A percentile compares a stretch with the other conserved stretches of the same genome.
Conservation (phyloP, 2,797 vertebrate genomes). For the Moxostoma hubbsi region DNA sequence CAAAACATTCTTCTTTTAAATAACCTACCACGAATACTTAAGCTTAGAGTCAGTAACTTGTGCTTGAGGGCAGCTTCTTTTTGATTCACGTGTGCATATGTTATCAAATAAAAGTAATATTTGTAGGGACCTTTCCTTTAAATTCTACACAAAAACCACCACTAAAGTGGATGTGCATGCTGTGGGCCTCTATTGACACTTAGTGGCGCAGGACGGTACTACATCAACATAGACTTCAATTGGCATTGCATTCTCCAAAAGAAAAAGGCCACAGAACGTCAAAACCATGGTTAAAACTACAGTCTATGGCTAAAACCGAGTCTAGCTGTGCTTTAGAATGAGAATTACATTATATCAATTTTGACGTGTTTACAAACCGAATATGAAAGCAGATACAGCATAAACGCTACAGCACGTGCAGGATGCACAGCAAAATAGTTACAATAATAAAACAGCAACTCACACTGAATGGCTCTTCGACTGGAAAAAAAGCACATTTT, state of each 20-base stretch:
- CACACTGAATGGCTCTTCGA: neutral
- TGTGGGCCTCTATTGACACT: slow-evolving; percentile 75
- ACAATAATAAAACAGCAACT: neutral
- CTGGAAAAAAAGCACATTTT: neutral
- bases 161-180: slow-evolving; percentile 28
- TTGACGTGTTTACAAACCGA: neutral
- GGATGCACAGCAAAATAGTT: neutral
- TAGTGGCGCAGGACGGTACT: slow-evolving; percentile 61
- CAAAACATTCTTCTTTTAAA: slow-evolving; percentile 24
- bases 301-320: too few relatives aligned
- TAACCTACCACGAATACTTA: slow-evolving; percentile 27
- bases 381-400: neutral
- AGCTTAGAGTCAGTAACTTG: slow-evolving; percentile 17
- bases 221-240: neutral
- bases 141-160: slow-evolving; percentile 46
- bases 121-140: slow-evolving; percentile 45
- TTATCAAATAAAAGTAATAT: slow-evolving; percentile 56
- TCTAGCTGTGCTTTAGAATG: too few relatives aligned
- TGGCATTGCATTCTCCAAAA: neutral
- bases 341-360: neutral
- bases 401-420: neutral
- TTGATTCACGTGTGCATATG: slow-evolving; percentile 44
- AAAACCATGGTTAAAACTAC: too few relatives aligned
- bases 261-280: too few relatives aligned
- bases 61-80: slow-evolving; percentile 8